phyloP scores from a whole-genome alignment of 2,797 vertebrate genomes.

The Brachyalestes nurse region DNA sequence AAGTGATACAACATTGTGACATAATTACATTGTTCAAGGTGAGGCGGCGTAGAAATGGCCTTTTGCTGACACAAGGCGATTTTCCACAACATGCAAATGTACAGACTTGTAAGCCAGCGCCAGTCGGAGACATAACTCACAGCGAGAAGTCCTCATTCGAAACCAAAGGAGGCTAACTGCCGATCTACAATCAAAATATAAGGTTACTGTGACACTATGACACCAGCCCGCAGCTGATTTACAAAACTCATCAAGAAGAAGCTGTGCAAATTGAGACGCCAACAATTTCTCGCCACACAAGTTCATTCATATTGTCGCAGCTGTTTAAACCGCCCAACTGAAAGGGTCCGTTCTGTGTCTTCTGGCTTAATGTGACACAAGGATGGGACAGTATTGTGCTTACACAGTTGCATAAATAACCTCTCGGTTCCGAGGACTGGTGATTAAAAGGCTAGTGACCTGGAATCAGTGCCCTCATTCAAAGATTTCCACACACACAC shows the following conservation, averaged over 20 bases:
- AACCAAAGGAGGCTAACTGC: conserved; percentile 51
- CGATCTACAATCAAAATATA: conserved; percentile 44
- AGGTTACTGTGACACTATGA: conserved; percentile 48
- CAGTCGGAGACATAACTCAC: conserved; percentile 45
- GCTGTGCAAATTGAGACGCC: conserved; percentile 33
- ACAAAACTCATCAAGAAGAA: conserved; percentile 24
- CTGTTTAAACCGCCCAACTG: background rate
- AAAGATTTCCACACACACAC: conserved; percentile 67
- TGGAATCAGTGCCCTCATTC: conserved; percentile 84
- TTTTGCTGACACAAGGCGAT: conserved; percentile 63
- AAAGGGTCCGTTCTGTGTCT: background rate
- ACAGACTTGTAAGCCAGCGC: conserved; percentile 49
- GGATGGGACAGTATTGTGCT: background rate
- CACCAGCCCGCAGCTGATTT: conserved; percentile 7
- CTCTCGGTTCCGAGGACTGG: conserved; percentile 84
- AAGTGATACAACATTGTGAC: conserved; percentile 64
- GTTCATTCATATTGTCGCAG: conserved; percentile 12
- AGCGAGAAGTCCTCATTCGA: conserved; percentile 28
- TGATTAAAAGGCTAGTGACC: conserved; percentile 91
- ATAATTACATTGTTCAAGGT: conserved; percentile 66
- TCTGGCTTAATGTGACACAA: background rate
- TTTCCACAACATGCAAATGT: conserved; percentile 64
- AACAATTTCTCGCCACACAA: background rate
- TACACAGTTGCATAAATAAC: conserved; percentile 81
- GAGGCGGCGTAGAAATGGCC: conserved; percentile 55